Conservation (phyloP, 1,140 invertebrate species). For the Drosophila ercepeae region DNA sequence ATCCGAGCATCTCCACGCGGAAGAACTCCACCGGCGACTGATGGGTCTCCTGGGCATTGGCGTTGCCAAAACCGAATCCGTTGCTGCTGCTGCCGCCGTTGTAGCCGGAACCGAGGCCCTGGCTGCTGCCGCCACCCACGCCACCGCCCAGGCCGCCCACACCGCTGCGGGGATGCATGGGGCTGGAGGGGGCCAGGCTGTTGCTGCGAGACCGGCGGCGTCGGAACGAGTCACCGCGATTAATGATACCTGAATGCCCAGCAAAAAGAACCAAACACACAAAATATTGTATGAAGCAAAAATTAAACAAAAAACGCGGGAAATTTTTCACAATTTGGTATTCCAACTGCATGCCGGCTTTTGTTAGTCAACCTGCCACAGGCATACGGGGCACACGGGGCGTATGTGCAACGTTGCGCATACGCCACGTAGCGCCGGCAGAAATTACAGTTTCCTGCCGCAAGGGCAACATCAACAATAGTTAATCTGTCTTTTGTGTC, state of each 20-base stretch:
- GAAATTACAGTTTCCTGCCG: conserved; percentile 60
- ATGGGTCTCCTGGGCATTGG: conserved; percentile 51
- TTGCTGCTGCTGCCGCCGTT: conserved; percentile 81
- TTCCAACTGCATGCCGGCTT: conserved; percentile 36
- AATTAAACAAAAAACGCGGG: conserved; percentile 14
- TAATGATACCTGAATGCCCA: conserved; percentile 90
- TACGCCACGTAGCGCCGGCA: conserved; percentile 34
- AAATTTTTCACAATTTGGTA: conserved; percentile 13
- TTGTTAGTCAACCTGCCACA: conserved; percentile 19
- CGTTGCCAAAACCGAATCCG: conserved; percentile 81
- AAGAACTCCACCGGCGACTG: conserved; percentile 86
- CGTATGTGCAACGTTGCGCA: conserved; percentile 59
- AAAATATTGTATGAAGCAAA: neutral
- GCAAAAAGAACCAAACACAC: neutral
- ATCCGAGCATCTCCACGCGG: conserved; percentile 92
- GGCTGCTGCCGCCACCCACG: conserved; percentile 81
- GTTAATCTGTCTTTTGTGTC: conserved; percentile 69
- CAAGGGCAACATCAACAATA: conserved; percentile 55
- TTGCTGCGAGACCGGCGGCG: conserved; percentile 91
- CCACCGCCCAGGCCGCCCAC: conserved; percentile 70
- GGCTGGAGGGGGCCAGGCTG: conserved; percentile 87
- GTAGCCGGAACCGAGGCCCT: conserved; percentile 75
- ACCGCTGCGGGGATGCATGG: conserved; percentile 70
- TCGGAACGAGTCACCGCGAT: conserved; percentile 94
- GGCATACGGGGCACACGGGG: conserved; percentile 13